Base-by-base conservation (phyloP, 2,888 invertebrate genomes). In the Quadroppia sp. region DNA sequence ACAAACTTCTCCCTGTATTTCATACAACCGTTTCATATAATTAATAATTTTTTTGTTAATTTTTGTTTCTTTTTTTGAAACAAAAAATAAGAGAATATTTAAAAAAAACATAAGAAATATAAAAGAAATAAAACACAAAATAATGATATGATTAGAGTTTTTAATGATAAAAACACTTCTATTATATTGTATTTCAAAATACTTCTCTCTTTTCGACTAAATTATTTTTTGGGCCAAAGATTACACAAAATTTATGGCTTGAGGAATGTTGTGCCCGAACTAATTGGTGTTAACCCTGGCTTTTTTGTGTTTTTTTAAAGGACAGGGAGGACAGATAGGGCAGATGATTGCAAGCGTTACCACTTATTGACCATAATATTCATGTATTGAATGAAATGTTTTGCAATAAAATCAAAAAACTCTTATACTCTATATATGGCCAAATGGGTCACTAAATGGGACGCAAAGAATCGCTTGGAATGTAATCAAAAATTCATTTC, bases 391-490 rank as follows among this genome's bases (percentile, higher is more conserved):
- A 36, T 36, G 6, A 7, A 4, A 36, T n/a, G n/a, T 36, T 36
- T 36, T 36, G 36, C 45, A 15, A 15, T 45, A 17, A 6, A 45
- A 13, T 45, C 15, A 45, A 45, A 13, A 30, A 56, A 56, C 56
- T 30, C 56, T 17, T 59, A 25, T 25, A 20, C 45, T 15, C 69
- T 69, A 45, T 42, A 69, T 64, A 42, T 69, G 69, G 69, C 23
- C 45, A 69, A 69, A 69, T 69, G 20, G 69, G 69, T 69, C 69
- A 69, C 42, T 23, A 42, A 69, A 42, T 69, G n/a, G 64, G 36
- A 17, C 40, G 45, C 1, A 25, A 36, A 17, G 17, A 69, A 45
- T 25, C 28, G 45, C 15, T 45, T 45, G 45, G 15, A 45, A 15
- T 11, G 45, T 15, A 45, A 45, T 45, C 2, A 13, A 53, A 25